phyloP scores from a whole-genome alignment of 2,888 invertebrate genomes.

The Dasysyrphus tricinctus region DNA sequence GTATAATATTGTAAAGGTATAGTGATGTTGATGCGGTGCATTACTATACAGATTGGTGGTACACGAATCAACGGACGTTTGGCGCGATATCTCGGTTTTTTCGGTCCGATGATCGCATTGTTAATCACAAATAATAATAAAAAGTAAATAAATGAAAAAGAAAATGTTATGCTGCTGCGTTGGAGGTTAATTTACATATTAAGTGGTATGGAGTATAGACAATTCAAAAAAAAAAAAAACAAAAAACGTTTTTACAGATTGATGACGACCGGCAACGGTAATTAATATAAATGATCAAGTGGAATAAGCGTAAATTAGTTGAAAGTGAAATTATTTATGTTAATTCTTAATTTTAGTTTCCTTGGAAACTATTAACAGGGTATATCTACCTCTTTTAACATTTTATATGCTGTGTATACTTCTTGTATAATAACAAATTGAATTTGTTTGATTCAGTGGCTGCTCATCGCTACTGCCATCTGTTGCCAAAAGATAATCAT shows the following conservation, averaged over 20 bases:
- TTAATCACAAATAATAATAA: conserved; percentile 39
- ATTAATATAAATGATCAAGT: conserved; percentile 44
- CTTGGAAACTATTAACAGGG: conserved; percentile 9
- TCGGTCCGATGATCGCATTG: conserved; percentile 43
- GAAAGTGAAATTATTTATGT: conserved; percentile 59
- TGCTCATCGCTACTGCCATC: conserved; percentile 31
- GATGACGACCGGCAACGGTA: conserved; percentile 42
- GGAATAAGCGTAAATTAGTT: conserved; percentile 28
- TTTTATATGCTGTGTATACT: background rate
- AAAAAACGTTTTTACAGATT: conserved; percentile 54
- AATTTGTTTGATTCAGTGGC: conserved; percentile 22
- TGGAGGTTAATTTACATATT: conserved; percentile 20
- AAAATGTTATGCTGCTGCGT: conserved; percentile 23
- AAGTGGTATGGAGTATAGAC: background rate
- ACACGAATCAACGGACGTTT: conserved; percentile 31
- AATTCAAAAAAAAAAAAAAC: background rate
- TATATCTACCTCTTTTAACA: background rate
- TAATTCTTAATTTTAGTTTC: conserved; percentile 40
- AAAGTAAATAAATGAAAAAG: conserved; percentile 37
- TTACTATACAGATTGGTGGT: conserved; percentile 18
- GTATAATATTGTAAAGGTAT: background rate
- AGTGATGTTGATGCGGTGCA: conserved; percentile 17
- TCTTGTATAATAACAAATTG: conserved; percentile 11
- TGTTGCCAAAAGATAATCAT: conserved; percentile 25
- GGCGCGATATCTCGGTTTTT: conserved; percentile 49